Evolutionary conservation across 2,797 vertebrate genomes (phyloP), one percentile per base, ranked within the genome.

Genomic region (Lepus townsendii): DNA sequence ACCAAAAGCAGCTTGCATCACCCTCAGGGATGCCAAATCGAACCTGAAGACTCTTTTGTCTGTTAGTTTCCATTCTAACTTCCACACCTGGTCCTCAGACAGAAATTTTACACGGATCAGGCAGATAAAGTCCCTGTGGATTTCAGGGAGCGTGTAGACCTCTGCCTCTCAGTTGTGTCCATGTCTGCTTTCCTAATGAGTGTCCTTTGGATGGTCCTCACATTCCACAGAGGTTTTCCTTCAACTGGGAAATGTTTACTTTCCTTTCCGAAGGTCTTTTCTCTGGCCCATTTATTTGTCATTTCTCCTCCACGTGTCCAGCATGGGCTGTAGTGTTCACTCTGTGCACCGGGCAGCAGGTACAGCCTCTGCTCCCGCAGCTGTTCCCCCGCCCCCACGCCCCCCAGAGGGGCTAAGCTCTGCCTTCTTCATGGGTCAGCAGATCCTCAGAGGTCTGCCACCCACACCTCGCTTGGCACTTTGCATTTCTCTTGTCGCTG

Each of bases 371-470:
- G 47, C 57, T 66, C 83, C 14, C 5, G 16, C 47, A 65, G 35
- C 27, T 1, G 19, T 20, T 69, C 38, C n/a, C 66, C 68, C 80
- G 1, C 38, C n/a, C 66, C 68, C 80, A 47, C 42, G 71, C 63
- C 42, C 54, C 78, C 93, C 69, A 69, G 38, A 68, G 42, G n/a
- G 27, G 27, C 86, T 78, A 76, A 94, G 12, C 79, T 69, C 71
- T 88, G 19, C 54, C 69, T 83, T 83, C 62, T 95, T 88, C 68
- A 83, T 72, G 90, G 96, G 94, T 47, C 24, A 93, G 54, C 52
- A 71, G 75, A 94, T 83, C 71, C 97, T 52, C 91, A 73, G 93
- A 38, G 94, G 76, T 71, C 83, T 94, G 16, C 96, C 95, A 96
- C 83, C 90, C 92, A 65, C 71, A 94, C 73, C 72, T 93, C 85